Percentiles rank a stretch among this genome's conserved stretches.
phyloP scores from a whole-genome alignment of 1,140 invertebrate species.

The Cryptotermes secundus region DNA sequence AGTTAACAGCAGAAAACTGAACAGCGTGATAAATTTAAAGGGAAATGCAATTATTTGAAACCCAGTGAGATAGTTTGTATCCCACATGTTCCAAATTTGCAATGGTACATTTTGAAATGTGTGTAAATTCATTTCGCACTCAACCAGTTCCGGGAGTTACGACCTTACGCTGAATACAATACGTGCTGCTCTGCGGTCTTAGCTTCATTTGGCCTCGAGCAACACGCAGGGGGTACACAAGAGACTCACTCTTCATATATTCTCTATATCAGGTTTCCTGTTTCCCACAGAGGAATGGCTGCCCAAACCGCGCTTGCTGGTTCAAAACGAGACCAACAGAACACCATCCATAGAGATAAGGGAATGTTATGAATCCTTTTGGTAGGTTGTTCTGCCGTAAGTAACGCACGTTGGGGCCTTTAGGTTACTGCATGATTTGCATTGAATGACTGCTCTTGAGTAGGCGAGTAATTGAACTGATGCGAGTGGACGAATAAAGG shows the following conservation, averaged over 20 bases:
- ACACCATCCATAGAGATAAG: too few relatives aligned
- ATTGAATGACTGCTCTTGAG: too few relatives aligned
- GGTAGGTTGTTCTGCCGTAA: too few relatives aligned
- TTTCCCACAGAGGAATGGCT: neutral
- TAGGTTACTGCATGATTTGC: too few relatives aligned
- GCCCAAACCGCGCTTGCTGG: neutral
- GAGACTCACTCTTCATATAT: neutral
- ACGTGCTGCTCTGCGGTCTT: neutral
- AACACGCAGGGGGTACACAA: neutral
- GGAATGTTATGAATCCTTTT: too few relatives aligned
- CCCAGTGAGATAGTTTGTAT: neutral
- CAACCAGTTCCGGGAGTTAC: neutral
- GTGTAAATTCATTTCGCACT: neutral
- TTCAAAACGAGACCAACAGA: too few relatives aligned
- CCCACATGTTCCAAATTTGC: neutral
- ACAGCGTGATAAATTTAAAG: neutral
- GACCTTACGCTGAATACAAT: neutral
- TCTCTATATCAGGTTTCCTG: neutral
- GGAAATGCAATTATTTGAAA: neutral
- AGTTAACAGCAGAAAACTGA: neutral
- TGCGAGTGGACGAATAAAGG: too few relatives aligned
- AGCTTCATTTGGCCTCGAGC: neutral
- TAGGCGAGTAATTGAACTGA: too few relatives aligned
- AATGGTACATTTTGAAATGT: neutral
- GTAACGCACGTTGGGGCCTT: too few relatives aligned